These are phyloP conservation scores for Crioceris asparagi DNA, from an alignment of 2,888 invertebrate species.

Conservation along the genomic window DNA sequence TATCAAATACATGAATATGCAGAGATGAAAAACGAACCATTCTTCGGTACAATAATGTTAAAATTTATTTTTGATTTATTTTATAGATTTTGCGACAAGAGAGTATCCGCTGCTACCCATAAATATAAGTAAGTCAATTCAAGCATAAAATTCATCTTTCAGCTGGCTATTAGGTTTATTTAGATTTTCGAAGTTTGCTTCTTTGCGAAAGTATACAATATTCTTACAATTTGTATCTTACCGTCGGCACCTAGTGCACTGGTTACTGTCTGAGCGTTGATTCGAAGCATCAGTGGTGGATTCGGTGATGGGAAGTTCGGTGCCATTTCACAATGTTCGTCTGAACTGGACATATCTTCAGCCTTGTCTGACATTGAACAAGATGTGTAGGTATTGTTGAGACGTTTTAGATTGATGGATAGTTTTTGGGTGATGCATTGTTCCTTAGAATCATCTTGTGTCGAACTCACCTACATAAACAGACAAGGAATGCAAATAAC, in stretches of 20 bases:
- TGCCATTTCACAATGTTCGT: slow-evolving; percentile 38
- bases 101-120: too few relatives aligned
- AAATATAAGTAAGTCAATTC: too few relatives aligned
- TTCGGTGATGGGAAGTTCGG: slow-evolving; percentile 44
- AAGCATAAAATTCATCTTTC: too few relatives aligned
- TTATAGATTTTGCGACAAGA: too few relatives aligned
- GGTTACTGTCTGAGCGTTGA: slow-evolving; percentile 45
- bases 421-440: slow-evolving; percentile 62
- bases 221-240: too few relatives aligned
- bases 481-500: neutral
- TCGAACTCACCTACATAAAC: slow-evolving; percentile 25
- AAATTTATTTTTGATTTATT: too few relatives aligned
- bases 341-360: slow-evolving; percentile 32
- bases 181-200: too few relatives aligned
- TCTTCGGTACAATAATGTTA: too few relatives aligned
- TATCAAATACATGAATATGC: too few relatives aligned
- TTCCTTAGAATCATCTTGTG: slow-evolving; percentile 43
- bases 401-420: slow-evolving; percentile 61
- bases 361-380: slow-evolving; percentile 33
- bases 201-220: too few relatives aligned
- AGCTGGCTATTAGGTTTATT: too few relatives aligned
- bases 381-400: slow-evolving; percentile 56
- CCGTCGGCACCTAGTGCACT: slow-evolving; percentile 46
- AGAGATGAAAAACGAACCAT: too few relatives aligned
- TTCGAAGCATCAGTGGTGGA: slow-evolving; percentile 45